These are phyloP conservation scores for Grus americana DNA, from an alignment of 2,113 vertebrate species.

Conservation along the genomic window DNA sequence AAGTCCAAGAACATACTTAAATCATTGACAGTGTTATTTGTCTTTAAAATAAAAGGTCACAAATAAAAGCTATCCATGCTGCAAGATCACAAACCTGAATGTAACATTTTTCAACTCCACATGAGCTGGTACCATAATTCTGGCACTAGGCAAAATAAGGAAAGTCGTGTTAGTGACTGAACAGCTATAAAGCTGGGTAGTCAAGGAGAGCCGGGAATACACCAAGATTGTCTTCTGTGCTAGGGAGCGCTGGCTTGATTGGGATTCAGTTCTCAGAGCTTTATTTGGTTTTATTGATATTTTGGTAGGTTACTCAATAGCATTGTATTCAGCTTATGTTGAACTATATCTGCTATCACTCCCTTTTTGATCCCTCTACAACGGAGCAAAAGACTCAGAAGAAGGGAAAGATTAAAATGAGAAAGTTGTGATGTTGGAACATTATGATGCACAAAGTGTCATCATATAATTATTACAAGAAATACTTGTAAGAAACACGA, in stretches of 20 bases:
- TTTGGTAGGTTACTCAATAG: neutral
- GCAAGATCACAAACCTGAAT: neutral
- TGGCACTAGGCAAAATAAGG: neutral
- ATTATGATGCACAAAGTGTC: neutral
- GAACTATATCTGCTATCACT: neutral
- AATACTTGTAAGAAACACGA: conserved; percentile 67
- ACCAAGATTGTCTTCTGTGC: neutral
- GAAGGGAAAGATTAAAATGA: neutral
- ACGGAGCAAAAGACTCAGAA: neutral
- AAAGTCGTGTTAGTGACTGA: neutral
- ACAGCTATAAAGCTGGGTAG: neutral
- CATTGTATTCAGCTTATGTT: neutral
- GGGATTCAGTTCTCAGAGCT: neutral
- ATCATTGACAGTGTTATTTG: neutral
- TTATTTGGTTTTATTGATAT: neutral
- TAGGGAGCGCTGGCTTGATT: neutral
- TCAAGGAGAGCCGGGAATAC: neutral
- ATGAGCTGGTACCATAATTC: neutral
- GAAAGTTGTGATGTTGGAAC: neutral
- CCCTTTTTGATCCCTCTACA: neutral
- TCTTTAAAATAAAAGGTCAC: neutral
- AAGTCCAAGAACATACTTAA: neutral
- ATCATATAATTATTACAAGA: conserved; percentile 66
- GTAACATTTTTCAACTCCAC: neutral
- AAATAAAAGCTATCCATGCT: neutral